Percentiles rank a stretch among this genome's conserved stretches.
Conservation (phyloP, 2,888 invertebrate species). For the Platycheirus rosarum region DNA sequence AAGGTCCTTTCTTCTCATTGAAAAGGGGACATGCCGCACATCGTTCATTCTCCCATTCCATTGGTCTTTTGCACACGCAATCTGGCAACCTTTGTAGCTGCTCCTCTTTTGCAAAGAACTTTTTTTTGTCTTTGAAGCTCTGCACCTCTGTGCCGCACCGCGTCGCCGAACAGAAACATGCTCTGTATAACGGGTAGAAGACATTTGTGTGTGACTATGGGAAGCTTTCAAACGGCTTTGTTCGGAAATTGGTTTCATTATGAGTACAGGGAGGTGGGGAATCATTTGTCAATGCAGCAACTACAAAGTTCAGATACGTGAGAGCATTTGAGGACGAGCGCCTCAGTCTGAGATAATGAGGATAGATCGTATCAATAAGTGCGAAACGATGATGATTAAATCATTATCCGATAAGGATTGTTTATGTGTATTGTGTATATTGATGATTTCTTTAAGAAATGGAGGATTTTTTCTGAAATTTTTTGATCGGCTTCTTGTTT, state of each 20-base stretch:
- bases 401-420: neutral
- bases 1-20: conserved; percentile 58
- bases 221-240: conserved; percentile 38
- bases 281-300: conserved; percentile 34
- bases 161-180: conserved; percentile 5
- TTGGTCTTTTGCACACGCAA: conserved; percentile 60
- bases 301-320: neutral
- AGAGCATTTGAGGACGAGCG: conserved; percentile 19
- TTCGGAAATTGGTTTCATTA: conserved; percentile 48
- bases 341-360: conserved; percentile 10
- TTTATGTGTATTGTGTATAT: neutral
- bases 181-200: neutral
- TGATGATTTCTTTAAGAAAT: no score
- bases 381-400: conserved; percentile 7
- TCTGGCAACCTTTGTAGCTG: conserved; percentile 40
- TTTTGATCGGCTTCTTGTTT: no score
- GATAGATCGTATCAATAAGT: conserved; percentile 17
- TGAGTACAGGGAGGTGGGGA: conserved; percentile 13
- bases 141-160: conserved; percentile 28
- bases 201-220: conserved; percentile 26
- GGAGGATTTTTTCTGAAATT: no score
- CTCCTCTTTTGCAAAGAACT: conserved; percentile 35
- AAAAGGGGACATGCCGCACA: conserved; percentile 41
- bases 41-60: conserved; percentile 12
- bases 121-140: conserved; percentile 53